These are phyloP conservation scores for Steinernema hermaphroditum DNA, from an alignment of 2,888 invertebrate species.

Conservation along the genomic window DNA sequence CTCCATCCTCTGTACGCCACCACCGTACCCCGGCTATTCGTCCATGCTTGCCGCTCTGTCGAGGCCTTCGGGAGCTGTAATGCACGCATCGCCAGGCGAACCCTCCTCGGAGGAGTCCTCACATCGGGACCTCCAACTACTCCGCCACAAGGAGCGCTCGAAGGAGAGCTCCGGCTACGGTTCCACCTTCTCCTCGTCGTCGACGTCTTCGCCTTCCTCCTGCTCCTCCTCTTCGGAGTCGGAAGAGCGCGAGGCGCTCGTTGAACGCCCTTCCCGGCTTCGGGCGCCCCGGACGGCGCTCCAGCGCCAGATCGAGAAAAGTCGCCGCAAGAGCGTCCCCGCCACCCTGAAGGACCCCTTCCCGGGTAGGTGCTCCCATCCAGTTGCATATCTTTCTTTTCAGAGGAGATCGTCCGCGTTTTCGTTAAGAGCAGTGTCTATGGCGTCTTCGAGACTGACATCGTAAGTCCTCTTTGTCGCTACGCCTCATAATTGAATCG, in stretches of 20 bases:
- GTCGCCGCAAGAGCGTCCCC: constrained; percentile 11
- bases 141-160: neutral
- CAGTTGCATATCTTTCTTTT: neutral
- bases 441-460: neutral
- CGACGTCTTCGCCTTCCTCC: constrained; percentile 44
- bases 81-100: neutral
- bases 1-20: constrained; percentile 19
- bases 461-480: constrained; percentile 22
- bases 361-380: neutral
- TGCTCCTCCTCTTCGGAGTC: constrained; percentile 42
- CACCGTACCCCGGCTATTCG: constrained; percentile 22
- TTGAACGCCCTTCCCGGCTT: neutral
- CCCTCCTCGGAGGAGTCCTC: neutral
- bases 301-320: neutral
- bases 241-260: neutral
- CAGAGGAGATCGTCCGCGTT: constrained; percentile 12
- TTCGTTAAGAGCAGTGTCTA: neutral
- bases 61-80: neutral
- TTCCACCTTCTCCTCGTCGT: constrained; percentile 45
- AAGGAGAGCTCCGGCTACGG: constrained; percentile 39
- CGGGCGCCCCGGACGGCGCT: constrained; percentile 6
- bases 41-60: neutral
- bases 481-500: constrained; percentile 15
- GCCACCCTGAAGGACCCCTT: constrained; percentile 1
- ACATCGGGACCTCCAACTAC: neutral